phyloP scores from a whole-genome alignment of 92 coral and sea anemone species.

The Anthopleura xanthogrammica region DNA sequence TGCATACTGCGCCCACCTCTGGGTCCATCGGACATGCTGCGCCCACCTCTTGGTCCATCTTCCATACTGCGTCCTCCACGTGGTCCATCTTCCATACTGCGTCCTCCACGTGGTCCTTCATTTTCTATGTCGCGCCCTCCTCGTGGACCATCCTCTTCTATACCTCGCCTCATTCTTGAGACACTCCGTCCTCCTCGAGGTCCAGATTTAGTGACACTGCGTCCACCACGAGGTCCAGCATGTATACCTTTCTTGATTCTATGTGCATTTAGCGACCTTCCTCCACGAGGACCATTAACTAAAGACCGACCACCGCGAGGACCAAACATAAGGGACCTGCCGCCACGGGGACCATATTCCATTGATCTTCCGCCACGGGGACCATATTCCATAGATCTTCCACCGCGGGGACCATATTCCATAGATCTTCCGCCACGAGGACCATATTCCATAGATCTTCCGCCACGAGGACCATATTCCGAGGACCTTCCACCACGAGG shows the following conservation, averaged over 20 bases:
- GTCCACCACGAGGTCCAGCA: constrained; percentile 44
- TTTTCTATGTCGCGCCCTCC: constrained; percentile 57
- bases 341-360: constrained; percentile 58
- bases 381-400: constrained; percentile 30
- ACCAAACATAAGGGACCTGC: constrained; percentile 37
- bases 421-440: constrained; percentile 59
- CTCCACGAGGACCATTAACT: constrained; percentile 48
- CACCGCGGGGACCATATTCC: constrained; percentile 54
- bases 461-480: constrained; percentile 52
- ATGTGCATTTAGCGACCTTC: constrained; percentile 15
- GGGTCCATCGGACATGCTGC: constrained; percentile 40
- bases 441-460: constrained; percentile 26
- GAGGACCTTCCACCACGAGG: constrained; percentile 59
- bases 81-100: constrained; percentile 41
- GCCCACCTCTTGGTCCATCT: too few relatives aligned
- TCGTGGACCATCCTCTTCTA: constrained; percentile 58
- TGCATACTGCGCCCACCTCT: constrained; percentile 41
- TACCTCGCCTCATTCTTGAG: constrained; percentile 68
- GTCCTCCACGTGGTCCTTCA: constrained; percentile 72
- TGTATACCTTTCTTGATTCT: constrained; percentile 9
- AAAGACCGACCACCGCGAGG: constrained; percentile 55
- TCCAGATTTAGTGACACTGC: constrained; percentile 30
- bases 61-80: constrained; percentile 33
- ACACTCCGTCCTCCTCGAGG: constrained; percentile 63
- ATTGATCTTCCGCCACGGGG: constrained; percentile 59